Evolutionary conservation across 1,140 invertebrate genomes (phyloP), one percentile per base, ranked within the genome.

Genomic region (Antheraea pernyi): DNA sequence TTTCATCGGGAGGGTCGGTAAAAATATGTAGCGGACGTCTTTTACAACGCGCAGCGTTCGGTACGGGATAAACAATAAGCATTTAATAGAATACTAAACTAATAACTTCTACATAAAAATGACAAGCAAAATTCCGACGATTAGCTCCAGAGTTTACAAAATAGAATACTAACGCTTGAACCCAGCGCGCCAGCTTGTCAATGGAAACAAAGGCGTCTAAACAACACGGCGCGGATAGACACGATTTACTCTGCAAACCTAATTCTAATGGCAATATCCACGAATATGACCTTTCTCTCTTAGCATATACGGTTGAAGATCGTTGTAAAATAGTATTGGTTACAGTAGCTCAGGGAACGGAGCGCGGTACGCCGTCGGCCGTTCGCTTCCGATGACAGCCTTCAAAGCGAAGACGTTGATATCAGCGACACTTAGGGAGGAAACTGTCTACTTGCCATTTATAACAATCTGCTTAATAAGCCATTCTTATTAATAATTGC

Each of bases 301-400:
- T 30, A 61, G 19, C 10, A 13, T 10, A 5, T 36, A 61, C 30
- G 60, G 60, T 22, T 61, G 10, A 61, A 16, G 30, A 61, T 36
- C 8, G 19, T 30, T 61, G 46, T 53, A 53, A 53, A 53, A 53
- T 53, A 53, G 46, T 13, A 53, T 53, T 53, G 46, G 46, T 53
- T 53, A 16, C 46, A 16, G 19, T 30, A 68, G 72, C 62, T 70
- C 39, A 58, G 69, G 61, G 58, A 71, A 71, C 66, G 30, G 48
- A 59, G 63, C 65, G 42, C 67, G 42, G 75, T 59, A 37, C 61
- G 62, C 60, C 67, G 75, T 72, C 72, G 67, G 68, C 69, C 53
- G 69, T 72, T 77, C 60, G 72, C 73, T 79, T 77, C 77, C 77
- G 77, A 58, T 70, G 74, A 72, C 72, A 69, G 75, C 71, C 69